Percentiles rank a stretch among this genome's conserved stretches.
phyloP scores from a whole-genome alignment of 2,797 vertebrate species.

The Ceryle rudis region DNA sequence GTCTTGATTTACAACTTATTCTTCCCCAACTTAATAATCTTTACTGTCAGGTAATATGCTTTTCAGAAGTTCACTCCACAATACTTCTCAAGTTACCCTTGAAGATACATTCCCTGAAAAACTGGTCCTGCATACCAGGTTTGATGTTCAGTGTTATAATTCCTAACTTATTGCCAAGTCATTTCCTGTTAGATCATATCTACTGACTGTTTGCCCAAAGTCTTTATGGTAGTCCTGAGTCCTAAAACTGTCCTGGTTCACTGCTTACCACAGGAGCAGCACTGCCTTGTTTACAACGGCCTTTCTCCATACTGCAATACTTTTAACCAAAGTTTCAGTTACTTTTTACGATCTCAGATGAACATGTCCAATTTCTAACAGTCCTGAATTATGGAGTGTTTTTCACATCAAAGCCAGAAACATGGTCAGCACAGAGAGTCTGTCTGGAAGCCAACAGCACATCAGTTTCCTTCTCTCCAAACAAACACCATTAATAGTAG shows the following conservation, averaged over 20 bases:
- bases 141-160: not conserved
- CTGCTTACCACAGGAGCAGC: not conserved
- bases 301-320: not conserved
- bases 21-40: not conserved
- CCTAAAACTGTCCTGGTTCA: not conserved
- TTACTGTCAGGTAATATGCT: not conserved
- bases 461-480: not conserved
- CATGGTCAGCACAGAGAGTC: not conserved
- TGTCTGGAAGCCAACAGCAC: not conserved
- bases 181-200: not conserved
- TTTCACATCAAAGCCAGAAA: not conserved
- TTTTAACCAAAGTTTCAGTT: not conserved
- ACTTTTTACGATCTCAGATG: not conserved
- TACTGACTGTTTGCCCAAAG: not conserved
- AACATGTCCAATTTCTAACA: not conserved
- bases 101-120: not conserved
- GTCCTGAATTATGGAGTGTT: rapidly evolving
- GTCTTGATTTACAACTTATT: not conserved
- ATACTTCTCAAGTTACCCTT: not conserved
- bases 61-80: not conserved
- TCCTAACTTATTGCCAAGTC: not conserved
- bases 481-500: not conserved
- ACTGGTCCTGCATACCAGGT: not conserved
- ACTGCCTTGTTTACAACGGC: not conserved
- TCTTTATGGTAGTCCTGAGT: not conserved